Evolutionary conservation across 2,888 invertebrate species (phyloP).

Genomic region (Microplitis deprimator): DNA sequence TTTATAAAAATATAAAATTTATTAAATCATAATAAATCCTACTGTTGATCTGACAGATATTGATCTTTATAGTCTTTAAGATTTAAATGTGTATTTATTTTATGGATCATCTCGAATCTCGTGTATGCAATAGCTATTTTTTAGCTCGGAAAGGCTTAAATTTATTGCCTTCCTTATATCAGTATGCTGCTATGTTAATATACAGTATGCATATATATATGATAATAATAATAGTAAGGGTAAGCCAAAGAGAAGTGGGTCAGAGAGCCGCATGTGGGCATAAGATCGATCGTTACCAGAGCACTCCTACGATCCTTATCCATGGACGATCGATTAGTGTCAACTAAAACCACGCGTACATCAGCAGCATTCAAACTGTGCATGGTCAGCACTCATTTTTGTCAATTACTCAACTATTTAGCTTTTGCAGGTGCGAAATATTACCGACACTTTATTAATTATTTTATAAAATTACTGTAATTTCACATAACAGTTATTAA

Average conservation of each 20-base stretch:
- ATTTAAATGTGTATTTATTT: too few species aligned
- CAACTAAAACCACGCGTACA: not conserved
- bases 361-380: not conserved
- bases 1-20: conserved; percentile 18
- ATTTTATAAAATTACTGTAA: not conserved
- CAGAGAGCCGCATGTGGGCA: conserved; percentile 28
- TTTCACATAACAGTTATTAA: not conserved
- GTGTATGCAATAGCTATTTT: too few species aligned
- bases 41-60: too few species aligned
- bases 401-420: not conserved
- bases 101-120: too few species aligned
- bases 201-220: conserved; percentile 2
- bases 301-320: conserved; percentile 32
- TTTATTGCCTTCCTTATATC: too few species aligned
- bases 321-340: conserved; percentile 22
- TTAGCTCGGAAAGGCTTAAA: too few species aligned
- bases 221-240: conserved; percentile 25
- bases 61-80: too few species aligned
- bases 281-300: conserved; percentile 36
- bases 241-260: conserved; percentile 37
- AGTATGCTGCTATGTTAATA: too few species aligned
- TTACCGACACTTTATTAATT: not conserved
- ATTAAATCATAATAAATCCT: too few species aligned
- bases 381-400: not conserved
- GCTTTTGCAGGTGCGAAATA: not conserved